Evolutionary conservation across 2,888 invertebrate genomes (phyloP), one percentile per base, ranked within the genome.

Genomic region (Hemithea aestivaria): DNA sequence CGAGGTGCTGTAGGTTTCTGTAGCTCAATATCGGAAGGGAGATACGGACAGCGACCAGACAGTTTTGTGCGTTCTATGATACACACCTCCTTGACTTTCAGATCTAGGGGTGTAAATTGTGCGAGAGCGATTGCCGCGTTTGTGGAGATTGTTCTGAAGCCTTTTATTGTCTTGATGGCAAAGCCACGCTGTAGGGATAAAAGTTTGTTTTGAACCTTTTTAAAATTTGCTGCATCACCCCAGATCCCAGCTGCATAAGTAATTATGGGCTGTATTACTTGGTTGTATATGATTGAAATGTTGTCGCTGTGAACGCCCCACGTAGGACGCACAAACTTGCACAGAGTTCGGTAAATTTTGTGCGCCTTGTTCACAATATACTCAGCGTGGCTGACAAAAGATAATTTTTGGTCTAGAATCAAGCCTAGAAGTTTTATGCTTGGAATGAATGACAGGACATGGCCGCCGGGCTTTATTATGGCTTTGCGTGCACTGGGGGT

Each of bases 191-290:
- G 53, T 1, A 51, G 7, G 3, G 30, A 33, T 0, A 22, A 8
- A 0, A 51, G 20, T 3, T 6, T 23, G 0, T 26, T 25, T 1
- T 7, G 6, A 0, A 41, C 27, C 2, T 26, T 12, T 21, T 46
- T 38, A 6, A 24, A 35, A 1, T 23, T 10, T 0, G 26, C 7
- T 0, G 36, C 39, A 1, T 12, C n/a, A 1, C 30, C 31, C 53
- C 53, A 53, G 1, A 51, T 33, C 0, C 40, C 21, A 2, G 51
- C 35, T 0, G 44, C 53, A 8, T 53, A 51, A 0, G 34, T 35
- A 6, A 50, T 40, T 1, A 50, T 51, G 6, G 50, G 51, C 33
- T 48, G 34, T 1, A 55, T 51, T 0, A 50, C 50, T 1, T 48
- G 47, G 3, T 11, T 6, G 29, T 48, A 30, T 20, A 51, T 10